Conservation (phyloP, 2,797 vertebrate species). For the Smutsia gigantea region DNA sequence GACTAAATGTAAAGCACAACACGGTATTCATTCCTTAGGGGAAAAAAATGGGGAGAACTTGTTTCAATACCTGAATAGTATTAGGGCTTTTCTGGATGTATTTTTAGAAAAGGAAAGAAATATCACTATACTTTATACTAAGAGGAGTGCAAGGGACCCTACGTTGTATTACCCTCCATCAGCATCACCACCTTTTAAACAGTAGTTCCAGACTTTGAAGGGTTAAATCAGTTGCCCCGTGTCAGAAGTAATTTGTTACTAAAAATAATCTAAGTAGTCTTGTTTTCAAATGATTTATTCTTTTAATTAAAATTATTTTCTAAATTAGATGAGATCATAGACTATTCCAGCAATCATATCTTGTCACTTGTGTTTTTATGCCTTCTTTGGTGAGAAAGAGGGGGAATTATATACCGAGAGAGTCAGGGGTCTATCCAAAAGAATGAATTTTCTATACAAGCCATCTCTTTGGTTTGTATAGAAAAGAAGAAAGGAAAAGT, state of each 20-base stretch:
- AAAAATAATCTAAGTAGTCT: not conserved
- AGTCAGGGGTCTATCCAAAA: not conserved
- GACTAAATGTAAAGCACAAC: slow-evolving; percentile 12
- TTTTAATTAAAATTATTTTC: slow-evolving; percentile 22
- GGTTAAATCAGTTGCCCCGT: not conserved
- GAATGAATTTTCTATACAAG: not conserved
- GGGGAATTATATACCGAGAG: not conserved
- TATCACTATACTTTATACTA: not conserved
- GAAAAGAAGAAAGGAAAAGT: not conserved
- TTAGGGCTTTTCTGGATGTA: not conserved
- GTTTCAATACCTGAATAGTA: not conserved
- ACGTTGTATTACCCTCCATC: not conserved
- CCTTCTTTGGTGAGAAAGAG: not conserved
- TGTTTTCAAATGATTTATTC: not conserved
- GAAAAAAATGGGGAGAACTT: not conserved
- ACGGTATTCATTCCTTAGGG: not conserved
- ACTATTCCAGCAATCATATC: not conserved
- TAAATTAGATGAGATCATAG: not conserved
- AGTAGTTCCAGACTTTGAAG: not conserved
- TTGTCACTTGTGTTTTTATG: not conserved
- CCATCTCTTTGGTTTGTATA: not conserved
- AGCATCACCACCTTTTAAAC: not conserved
- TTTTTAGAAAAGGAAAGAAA: slow-evolving; percentile 9
- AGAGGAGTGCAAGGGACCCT: not conserved
- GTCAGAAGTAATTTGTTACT: not conserved